Conservation (phyloP, 2,113 vertebrate species). For the Aspiorhynchus laticeps region DNA sequence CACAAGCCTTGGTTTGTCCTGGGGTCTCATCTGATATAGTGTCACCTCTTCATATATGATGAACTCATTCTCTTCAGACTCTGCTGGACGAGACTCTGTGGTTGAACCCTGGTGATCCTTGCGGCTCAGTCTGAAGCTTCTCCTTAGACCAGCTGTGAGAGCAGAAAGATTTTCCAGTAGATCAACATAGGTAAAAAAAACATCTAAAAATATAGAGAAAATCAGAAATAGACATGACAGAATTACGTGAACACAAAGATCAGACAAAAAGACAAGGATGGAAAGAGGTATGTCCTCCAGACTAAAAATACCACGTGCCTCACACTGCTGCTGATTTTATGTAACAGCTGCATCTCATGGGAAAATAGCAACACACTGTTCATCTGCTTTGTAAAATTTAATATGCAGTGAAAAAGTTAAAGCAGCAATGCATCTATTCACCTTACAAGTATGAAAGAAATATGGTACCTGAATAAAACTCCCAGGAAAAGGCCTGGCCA, state of each 20-base stretch:
- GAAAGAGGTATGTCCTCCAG: constrained; percentile 12
- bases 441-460: constrained; percentile 50
- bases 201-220: not conserved
- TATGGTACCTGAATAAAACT: constrained; percentile 78
- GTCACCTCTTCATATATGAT: constrained; percentile 90
- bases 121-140: constrained; percentile 84
- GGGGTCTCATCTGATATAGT: constrained; percentile 80
- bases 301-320: not conserved
- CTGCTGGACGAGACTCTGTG: constrained; percentile 71
- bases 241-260: not conserved
- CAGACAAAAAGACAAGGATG: constrained; percentile 6
- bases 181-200: not conserved
- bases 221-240: not conserved
- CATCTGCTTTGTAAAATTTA: constrained; percentile 1
- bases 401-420: constrained; percentile 2
- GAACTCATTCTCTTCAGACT: constrained; percentile 73
- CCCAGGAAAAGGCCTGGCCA: constrained; percentile 79
- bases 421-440: constrained; percentile 13
- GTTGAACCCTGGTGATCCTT: constrained; percentile 77
- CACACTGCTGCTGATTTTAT: constrained; percentile 16
- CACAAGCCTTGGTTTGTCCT: constrained; percentile 85
- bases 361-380: not conserved
- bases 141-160: constrained; percentile 83
- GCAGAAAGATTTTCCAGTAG: not conserved
- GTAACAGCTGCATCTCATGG: not conserved